Base-by-base conservation (phyloP, 2,888 invertebrate genomes). In the Elegia similella region DNA sequence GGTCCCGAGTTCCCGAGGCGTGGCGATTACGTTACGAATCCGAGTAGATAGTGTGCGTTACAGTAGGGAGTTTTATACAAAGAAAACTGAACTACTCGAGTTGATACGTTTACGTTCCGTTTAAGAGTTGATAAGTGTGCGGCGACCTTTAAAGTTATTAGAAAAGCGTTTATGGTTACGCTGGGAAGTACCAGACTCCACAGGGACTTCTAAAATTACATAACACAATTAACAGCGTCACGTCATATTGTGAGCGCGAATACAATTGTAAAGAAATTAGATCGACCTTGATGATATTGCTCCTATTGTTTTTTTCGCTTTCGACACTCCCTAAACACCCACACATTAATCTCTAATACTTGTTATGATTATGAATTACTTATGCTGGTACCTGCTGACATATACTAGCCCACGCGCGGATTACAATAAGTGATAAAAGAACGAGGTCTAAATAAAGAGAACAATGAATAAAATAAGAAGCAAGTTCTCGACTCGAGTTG, bases 281-380 rank as follows among this genome's bases (percentile, higher is more conserved):
- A 46, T 55, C 29, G 55, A 47, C 47, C 34, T 55, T 47, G 38
- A 34, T 38, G 29, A 43, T 23, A 55, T 17, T 44, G 17, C 16
- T 34, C 29, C 1, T 8, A 44, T 54, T 55, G 17, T 44, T 52
- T 44, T 30, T 32, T 32, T 32, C n/a, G 54, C 43, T 44, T 55
- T 44, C 44, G 15, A 44, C 32, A 34, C 54, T 44, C 32, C 42
- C 53, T 43, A 53, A 50, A 16, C 53, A 30, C 52, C 29, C 52
- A 53, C 43, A 29, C 42, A n/a, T 23, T 13, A 42, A 10, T 30
- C 16, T 46, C 23, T 29, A 23, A 23, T 46, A 29, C 15, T 15
- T n/a, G 42, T 23, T 29, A n/a, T 42, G 38, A n/a, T 38, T 34
- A 15, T 42, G 10, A 17, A 17, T 32, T 16, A 17, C n/a, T n/a